Percentiles rank a stretch among this genome's conserved stretches.
Evolutionary conservation across 2,797 vertebrate species (phyloP).

Genomic region (Pelobates cultripes): DNA sequence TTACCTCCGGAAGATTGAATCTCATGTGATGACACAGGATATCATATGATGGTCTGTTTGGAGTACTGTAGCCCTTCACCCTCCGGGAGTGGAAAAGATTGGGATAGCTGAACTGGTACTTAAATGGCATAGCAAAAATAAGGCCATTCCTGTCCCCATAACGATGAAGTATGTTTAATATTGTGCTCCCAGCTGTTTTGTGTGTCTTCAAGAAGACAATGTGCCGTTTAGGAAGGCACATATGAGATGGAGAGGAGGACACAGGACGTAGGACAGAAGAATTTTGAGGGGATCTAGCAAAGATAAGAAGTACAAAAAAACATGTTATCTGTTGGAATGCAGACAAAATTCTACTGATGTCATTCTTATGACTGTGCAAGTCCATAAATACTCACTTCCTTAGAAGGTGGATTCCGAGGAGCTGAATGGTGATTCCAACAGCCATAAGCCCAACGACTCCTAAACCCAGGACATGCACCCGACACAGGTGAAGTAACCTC

Average conservation of each 20-base stretch:
- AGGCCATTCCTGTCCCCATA: slow-evolving; percentile 81
- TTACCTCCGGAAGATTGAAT: slow-evolving; percentile 84
- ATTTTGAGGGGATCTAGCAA: slow-evolving; percentile 8
- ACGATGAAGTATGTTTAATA: slow-evolving; percentile 89
- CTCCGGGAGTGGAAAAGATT: slow-evolving; percentile 80
- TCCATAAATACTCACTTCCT: slow-evolving; percentile 74
- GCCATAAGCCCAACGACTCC: slow-evolving; percentile 81
- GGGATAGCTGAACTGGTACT: slow-evolving; percentile 91
- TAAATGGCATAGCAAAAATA: slow-evolving; percentile 82
- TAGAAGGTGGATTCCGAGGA: slow-evolving; percentile 82
- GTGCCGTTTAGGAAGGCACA: slow-evolving; percentile 78
- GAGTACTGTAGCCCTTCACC: slow-evolving; percentile 83
- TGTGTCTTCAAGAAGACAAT: slow-evolving; percentile 93
- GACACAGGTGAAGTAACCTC: slow-evolving; percentile 67
- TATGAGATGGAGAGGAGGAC: neutral
- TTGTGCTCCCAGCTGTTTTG: slow-evolving; percentile 91
- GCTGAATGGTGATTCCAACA: slow-evolving; percentile 82
- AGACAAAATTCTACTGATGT: too few relatives aligned
- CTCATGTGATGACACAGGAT: slow-evolving; percentile 94
- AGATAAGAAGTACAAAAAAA: neutral
- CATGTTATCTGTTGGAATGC: too few relatives aligned
- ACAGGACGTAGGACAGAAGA: neutral
- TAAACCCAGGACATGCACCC: slow-evolving; percentile 74
- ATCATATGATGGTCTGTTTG: slow-evolving; percentile 72
- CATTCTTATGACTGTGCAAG: too few relatives aligned